Conservation (phyloP, 2,113 vertebrate genomes). For the Labeo catla region DNA sequence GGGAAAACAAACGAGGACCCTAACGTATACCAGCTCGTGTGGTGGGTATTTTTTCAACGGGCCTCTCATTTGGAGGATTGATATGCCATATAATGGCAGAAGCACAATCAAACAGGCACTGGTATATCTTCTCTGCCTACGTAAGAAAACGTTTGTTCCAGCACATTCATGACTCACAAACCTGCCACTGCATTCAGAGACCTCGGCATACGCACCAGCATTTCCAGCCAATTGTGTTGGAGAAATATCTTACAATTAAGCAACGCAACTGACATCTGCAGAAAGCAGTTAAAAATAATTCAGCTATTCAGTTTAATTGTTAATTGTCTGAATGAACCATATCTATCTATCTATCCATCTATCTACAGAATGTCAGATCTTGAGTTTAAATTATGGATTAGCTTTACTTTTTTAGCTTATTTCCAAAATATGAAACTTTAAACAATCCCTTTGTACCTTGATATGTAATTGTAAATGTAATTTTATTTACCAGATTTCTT, state of each 20-base stretch:
- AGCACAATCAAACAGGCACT: conserved; percentile 1
- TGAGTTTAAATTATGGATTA: background rate
- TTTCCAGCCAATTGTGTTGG: background rate
- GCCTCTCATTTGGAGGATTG: conserved; percentile 57
- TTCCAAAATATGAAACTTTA: too few species aligned
- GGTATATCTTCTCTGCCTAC: conserved; percentile 24
- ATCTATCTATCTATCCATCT: background rate
- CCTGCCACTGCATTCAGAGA: conserved; percentile 28
- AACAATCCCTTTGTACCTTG: too few species aligned
- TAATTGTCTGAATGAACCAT: background rate
- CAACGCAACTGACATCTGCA: background rate
- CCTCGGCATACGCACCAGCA: conserved; percentile 17
- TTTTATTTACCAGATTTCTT: background rate
- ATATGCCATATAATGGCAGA: conserved; percentile 41
- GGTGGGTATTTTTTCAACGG: conserved; percentile 1
- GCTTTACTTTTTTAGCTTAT: background rate
- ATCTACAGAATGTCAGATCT: background rate
- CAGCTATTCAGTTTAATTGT: background rate
- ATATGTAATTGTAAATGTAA: too few species aligned
- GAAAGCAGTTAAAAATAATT: background rate
- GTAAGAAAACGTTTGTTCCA: conserved; percentile 26
- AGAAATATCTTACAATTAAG: background rate
- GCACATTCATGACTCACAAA: conserved; percentile 36
- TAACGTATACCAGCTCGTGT: background rate
- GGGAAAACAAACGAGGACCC: background rate